Conservation (phyloP, 2,888 invertebrate species). For the Unio pictorum region DNA sequence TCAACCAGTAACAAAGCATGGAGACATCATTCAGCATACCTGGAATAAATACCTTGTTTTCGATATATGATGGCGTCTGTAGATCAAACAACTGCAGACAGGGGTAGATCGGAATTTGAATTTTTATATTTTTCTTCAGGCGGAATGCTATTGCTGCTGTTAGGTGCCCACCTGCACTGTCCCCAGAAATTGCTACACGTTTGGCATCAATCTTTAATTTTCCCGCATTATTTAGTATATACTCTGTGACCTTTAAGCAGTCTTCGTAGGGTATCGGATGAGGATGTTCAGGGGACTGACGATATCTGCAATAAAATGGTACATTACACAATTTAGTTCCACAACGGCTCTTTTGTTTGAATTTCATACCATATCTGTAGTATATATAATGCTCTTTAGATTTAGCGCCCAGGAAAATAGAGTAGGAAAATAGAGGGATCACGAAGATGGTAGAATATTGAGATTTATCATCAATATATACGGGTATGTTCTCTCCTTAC, state of each 20-base stretch:
- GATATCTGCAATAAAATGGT: slow-evolving; percentile 49
- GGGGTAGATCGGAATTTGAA: slow-evolving; percentile 63
- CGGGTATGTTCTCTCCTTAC: too few species aligned
- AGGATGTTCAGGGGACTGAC: slow-evolving; percentile 71
- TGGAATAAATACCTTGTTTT: slow-evolving; percentile 45
- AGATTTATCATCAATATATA: too few species aligned
- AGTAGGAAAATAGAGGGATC: too few species aligned
- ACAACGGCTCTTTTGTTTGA: too few species aligned
- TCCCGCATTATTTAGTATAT: slow-evolving; percentile 57
- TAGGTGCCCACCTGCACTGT: slow-evolving; percentile 54
- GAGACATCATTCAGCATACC: slow-evolving; percentile 49
- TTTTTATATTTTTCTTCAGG: slow-evolving; percentile 46
- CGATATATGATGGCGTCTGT: slow-evolving; percentile 60
- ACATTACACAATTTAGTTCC: too few species aligned
- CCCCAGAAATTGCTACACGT: slow-evolving; percentile 54
- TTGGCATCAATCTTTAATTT: slow-evolving; percentile 48
- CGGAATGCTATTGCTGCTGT: slow-evolving; percentile 49
- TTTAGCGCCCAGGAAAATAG: too few species aligned
- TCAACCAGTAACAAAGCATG: slow-evolving; percentile 53
- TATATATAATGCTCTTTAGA: too few species aligned
- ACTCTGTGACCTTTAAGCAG: slow-evolving; percentile 65
- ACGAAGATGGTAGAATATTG: too few species aligned
- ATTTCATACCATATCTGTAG: too few species aligned
- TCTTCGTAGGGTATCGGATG: slow-evolving; percentile 71
- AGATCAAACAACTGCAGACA: slow-evolving; percentile 69